Evolutionary conservation across 2,797 vertebrate genomes (phyloP).

Genomic region (Halcyon badia): DNA sequence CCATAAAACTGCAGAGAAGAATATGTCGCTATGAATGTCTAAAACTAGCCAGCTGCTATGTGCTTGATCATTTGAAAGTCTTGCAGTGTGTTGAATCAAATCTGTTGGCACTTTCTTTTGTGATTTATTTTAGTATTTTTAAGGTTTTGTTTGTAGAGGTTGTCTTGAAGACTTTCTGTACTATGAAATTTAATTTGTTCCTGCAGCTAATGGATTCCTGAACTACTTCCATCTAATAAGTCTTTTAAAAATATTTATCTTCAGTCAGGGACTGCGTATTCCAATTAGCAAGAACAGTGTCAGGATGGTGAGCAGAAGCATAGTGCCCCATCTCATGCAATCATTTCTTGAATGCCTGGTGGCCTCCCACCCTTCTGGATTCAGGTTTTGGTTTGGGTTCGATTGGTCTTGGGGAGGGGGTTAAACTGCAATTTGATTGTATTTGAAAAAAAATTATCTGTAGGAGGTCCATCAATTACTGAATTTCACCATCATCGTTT

Average conservation of each 20-base stretch:
- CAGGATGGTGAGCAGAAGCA: neutral
- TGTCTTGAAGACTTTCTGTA: slow-evolving; percentile 18
- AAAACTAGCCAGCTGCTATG: neutral
- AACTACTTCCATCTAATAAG: slow-evolving; percentile 11
- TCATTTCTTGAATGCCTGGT: neutral
- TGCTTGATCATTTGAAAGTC: neutral
- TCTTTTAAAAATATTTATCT: slow-evolving; percentile 35
- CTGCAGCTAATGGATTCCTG: slow-evolving; percentile 26
- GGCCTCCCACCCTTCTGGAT: neutral
- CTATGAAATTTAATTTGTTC: neutral
- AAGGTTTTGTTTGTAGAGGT: neutral
- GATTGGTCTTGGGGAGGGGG: neutral
- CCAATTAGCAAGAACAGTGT: neutral
- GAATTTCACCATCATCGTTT: neutral
- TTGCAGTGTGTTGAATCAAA: neutral
- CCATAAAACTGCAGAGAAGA: neutral
- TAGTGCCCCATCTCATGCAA: neutral
- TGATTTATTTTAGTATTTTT: neutral
- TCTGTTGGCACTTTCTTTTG: neutral
- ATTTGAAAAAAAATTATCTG: neutral
- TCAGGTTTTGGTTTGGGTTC: neutral
- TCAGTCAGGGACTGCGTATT: neutral
- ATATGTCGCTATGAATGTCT: neutral
- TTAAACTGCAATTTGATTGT: neutral
- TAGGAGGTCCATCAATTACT: neutral